Base-by-base conservation (phyloP, 1,140 invertebrate species). In the Glomeris maerens region DNA sequence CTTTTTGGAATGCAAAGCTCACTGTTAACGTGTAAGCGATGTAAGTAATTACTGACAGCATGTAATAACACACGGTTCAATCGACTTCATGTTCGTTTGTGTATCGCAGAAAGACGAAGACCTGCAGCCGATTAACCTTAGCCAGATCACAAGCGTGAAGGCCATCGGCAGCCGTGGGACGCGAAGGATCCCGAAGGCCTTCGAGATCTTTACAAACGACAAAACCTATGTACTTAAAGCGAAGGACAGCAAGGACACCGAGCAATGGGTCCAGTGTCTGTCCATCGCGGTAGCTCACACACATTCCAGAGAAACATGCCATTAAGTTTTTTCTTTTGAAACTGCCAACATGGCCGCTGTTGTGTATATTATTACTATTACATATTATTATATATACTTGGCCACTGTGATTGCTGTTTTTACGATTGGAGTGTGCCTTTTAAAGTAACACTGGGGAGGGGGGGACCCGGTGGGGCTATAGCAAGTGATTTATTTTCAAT, bases 131-230 rank as follows among this genome's bases (percentile, higher is more conserved):
- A 85, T 89, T 55, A 84, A 88, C 62, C 80, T 95, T 0, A 84
- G 89, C 65, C 84, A 91, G 68, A 92, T 95, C 49, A 77, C 87
- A 27, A 90, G 84, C 54, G 88, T 95, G 1, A 87, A 91, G 65
- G 89, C 92, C 5, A 64, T 76, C 3, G 62, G 56, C 28, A 82
- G 80, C 1, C 72, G 84, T 49, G 80, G 81, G 20, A 83, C 80
- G 41, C 76, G 85, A 47, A 88, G 88, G 62, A 90, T 94, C 61
- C 88, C 90, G 7, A 90, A 88, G 68, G 88, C 89, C 1, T 94
- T 95, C 71, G 90, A 95, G 73, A 93, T 95, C 54, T 94, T 94
- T 67, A 93, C 90, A 1, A 83, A 83, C 42, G 86, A 93, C 63
- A 84, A 88, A 63, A 86, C 84, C 5, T 78, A 89, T 58, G 85